Conservation (phyloP, 2,888 invertebrate genomes). For the Diplazon laetatorius region DNA sequence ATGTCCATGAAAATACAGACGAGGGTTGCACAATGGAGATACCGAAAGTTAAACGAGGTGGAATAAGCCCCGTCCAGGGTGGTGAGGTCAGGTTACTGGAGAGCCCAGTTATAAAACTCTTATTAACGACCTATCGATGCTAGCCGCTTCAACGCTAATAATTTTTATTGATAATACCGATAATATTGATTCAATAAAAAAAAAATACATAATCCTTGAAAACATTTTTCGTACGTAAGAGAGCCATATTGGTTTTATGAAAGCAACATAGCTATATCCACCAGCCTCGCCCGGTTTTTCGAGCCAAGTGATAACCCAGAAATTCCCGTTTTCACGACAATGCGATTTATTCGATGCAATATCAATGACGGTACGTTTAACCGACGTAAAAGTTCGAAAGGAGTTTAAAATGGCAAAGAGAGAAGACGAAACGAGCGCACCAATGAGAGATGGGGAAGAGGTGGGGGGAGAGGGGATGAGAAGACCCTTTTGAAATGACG, state of each 20-base stretch:
- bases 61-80: background rate
- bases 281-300: background rate
- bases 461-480: too few species aligned
- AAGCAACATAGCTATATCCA: slow-evolving; percentile 9
- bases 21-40: background rate
- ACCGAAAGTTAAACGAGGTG: background rate
- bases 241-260: slow-evolving; percentile 22
- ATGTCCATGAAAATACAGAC: background rate
- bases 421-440: slow-evolving; percentile 45
- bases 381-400: slow-evolving; percentile 52
- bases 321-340: slow-evolving; percentile 48
- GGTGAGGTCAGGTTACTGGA: background rate
- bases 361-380: slow-evolving; percentile 51
- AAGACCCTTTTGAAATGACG: slow-evolving; percentile 62
- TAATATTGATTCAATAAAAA: too few species aligned
- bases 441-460: slow-evolving; percentile 47
- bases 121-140: slow-evolving; percentile 15
- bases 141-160: background rate
- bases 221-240: background rate
- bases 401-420: slow-evolving; percentile 44
- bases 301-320: slow-evolving; percentile 17
- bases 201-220: slow-evolving; percentile 3
- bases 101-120: background rate
- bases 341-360: slow-evolving; percentile 61
- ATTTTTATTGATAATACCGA: slow-evolving; percentile 24